A percentile compares a stretch with the other conserved stretches of the same genome.
Evolutionary conservation across 2,888 invertebrate species (phyloP).

Genomic region (Amphipyra berbera): DNA sequence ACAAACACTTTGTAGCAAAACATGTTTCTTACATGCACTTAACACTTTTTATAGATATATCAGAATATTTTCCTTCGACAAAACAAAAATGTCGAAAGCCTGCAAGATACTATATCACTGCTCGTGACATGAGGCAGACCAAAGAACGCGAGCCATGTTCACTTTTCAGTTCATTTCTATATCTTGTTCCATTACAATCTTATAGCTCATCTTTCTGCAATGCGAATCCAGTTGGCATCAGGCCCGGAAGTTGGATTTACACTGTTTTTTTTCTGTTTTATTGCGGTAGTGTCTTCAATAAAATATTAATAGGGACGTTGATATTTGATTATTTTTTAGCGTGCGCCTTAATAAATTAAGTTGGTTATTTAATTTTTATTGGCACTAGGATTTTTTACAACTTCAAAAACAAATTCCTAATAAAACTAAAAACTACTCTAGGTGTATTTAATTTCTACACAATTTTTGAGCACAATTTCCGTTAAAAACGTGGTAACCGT

Average conservation of each 20-base stretch:
- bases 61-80: background rate
- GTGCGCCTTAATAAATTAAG: background rate
- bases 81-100: constrained; percentile 7
- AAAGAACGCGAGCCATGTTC: constrained; percentile 36
- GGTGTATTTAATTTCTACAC: background rate
- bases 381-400: background rate
- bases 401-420: background rate
- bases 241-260: constrained; percentile 75
- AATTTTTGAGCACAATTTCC: background rate
- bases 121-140: constrained; percentile 23
- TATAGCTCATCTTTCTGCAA: constrained; percentile 79
- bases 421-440: background rate
- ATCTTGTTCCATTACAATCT: constrained; percentile 68
- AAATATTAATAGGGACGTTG: constrained; percentile 34
- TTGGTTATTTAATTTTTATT: no score
- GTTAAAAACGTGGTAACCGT: background rate
- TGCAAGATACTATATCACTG: constrained; percentile 27
- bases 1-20: no score
- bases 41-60: background rate
- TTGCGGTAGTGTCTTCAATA: constrained; percentile 45
- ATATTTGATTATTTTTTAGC: constrained; percentile 8
- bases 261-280: constrained; percentile 58
- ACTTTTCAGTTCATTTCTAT: constrained; percentile 61
- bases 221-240: constrained; percentile 78
- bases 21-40: no score